A percentile compares a stretch with the other conserved stretches of the same genome.
Conservation (phyloP, 2,888 invertebrate genomes). For the Drosophila macrospina region DNA sequence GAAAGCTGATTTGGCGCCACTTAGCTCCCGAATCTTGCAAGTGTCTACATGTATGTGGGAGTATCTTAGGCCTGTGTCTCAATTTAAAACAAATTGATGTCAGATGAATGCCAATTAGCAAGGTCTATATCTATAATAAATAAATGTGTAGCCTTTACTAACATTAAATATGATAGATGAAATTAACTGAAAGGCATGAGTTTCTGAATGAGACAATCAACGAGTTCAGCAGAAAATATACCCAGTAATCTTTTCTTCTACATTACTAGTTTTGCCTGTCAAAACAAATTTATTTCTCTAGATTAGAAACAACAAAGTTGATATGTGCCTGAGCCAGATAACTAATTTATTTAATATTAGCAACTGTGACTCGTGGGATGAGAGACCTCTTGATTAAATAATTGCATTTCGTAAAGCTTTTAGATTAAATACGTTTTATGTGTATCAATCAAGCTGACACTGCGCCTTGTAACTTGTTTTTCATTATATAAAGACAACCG, state of each 20-base stretch:
- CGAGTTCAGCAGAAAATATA: too few species aligned
- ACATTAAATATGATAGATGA: too few species aligned
- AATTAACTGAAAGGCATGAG: too few species aligned
- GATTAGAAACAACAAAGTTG: not conserved
- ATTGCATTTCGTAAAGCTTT: slow-evolving; percentile 1
- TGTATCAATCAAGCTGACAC: not conserved
- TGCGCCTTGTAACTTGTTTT: slow-evolving; percentile 1
- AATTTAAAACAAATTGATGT: too few species aligned
- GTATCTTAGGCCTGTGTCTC: too few species aligned
- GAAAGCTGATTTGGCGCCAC: too few species aligned
- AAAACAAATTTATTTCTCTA: not conserved
- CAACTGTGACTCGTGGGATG: not conserved
- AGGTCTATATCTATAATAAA: too few species aligned
- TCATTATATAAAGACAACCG: slow-evolving; percentile 1
- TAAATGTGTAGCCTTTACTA: too few species aligned
- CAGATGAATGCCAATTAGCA: too few species aligned
- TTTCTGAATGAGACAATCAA: too few species aligned
- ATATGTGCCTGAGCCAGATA: not conserved
- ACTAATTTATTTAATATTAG: not conserved
- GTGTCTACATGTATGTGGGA: too few species aligned
- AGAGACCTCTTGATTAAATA: not conserved
- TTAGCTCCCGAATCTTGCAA: too few species aligned
- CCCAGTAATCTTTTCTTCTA: not conserved
- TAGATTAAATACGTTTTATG: not conserved
- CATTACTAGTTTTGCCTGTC: not conserved